Evolutionary conservation across 2,797 vertebrate species (phyloP).

Genomic region (Moxostoma hubbsi): DNA sequence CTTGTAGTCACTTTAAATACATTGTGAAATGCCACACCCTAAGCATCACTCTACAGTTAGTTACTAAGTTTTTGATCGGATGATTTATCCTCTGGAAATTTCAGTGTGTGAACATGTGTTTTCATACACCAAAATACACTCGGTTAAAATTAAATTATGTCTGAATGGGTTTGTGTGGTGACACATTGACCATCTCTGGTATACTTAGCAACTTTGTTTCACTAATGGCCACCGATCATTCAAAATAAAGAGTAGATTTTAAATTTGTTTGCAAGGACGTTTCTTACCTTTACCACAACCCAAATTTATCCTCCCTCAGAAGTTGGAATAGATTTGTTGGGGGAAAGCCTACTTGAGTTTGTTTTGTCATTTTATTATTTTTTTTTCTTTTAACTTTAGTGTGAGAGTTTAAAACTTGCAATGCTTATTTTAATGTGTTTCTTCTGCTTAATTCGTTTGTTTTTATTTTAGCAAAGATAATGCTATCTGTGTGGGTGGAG

Average conservation of each 20-base stretch:
- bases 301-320: conserved; percentile 65
- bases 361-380: conserved; percentile 66
- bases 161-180: conserved; percentile 14
- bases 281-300: conserved; percentile 64
- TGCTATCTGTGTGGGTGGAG: conserved; percentile 63
- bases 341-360: conserved; percentile 72
- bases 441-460: conserved; percentile 59
- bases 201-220: conserved; percentile 17
- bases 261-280: conserved; percentile 51
- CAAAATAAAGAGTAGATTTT: conserved; percentile 9
- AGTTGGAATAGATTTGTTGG: conserved; percentile 62
- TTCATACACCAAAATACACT: conserved; percentile 30
- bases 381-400: conserved; percentile 65
- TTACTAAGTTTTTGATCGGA: conserved; percentile 21
- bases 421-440: conserved; percentile 65
- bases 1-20: conserved; percentile 37
- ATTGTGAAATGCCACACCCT: conserved; percentile 39
- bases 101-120: conserved; percentile 16
- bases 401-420: conserved; percentile 69
- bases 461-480: conserved; percentile 65
- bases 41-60: conserved; percentile 26
- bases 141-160: conserved; percentile 35
- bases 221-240: conserved; percentile 20
- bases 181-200: conserved; percentile 36
- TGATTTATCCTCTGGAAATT: conserved; percentile 38